phyloP scores from a whole-genome alignment of 2,113 vertebrate species.

The Sinosuthora webbiana region DNA sequence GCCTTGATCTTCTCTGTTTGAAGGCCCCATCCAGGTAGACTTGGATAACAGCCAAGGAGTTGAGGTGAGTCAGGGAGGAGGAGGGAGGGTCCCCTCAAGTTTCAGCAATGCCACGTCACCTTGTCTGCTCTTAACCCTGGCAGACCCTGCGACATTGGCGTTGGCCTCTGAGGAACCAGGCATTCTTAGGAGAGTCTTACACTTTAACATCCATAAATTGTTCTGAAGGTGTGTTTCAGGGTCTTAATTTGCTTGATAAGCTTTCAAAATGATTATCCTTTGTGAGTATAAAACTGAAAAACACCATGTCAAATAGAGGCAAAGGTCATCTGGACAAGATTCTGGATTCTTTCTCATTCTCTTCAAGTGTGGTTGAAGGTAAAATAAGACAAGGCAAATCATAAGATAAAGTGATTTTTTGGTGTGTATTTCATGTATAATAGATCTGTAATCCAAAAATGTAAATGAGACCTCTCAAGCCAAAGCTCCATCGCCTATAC shows the following conservation, averaged over 20 bases:
- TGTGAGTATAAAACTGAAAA: not conserved
- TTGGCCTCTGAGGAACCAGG: no score
- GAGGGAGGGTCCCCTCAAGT: no score
- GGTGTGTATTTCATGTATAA: not conserved
- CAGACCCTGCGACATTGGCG: no score
- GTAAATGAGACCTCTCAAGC: not conserved
- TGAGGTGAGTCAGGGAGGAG: no score
- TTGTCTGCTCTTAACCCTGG: no score
- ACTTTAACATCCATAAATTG: not conserved
- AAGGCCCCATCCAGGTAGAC: no score
- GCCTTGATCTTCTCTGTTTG: no score
- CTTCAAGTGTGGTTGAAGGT: not conserved
- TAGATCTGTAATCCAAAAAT: not conserved
- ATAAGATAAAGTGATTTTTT: not conserved
- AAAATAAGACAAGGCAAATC: not conserved
- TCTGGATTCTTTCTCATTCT: not conserved
- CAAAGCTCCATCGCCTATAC: not conserved
- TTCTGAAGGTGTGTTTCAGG: not conserved
- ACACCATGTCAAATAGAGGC: not conserved
- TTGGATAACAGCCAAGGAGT: no score
- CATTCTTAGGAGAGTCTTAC: no score
- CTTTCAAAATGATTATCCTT: not conserved
- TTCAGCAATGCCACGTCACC: no score
- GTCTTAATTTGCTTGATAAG: not conserved
- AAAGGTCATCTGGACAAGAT: not conserved